Evolutionary conservation across 2,797 vertebrate species (phyloP).

Genomic region (Falco berigora): DNA sequence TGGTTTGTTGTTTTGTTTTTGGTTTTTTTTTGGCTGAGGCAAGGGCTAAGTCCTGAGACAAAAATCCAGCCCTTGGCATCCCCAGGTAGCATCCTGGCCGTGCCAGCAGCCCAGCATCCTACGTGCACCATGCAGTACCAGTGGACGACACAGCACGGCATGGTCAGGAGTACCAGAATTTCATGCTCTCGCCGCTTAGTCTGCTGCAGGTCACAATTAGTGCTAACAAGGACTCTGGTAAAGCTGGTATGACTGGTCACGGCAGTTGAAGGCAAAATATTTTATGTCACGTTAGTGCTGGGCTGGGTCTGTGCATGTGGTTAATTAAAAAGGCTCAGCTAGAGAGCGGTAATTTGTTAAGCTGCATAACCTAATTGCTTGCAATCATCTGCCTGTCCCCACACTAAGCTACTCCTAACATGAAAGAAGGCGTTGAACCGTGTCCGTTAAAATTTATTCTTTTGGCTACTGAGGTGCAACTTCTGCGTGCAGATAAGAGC

Average conservation of each 20-base stretch:
- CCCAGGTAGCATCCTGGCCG: rapidly evolving
- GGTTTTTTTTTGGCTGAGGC: no score
- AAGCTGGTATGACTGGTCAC: neutral
- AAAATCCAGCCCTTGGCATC: neutral
- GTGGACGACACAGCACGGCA: rapidly evolving
- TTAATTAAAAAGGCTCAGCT: neutral
- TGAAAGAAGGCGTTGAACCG: neutral
- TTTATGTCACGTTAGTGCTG: neutral
- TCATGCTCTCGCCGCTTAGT: rapidly evolving
- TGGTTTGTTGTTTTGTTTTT: no score
- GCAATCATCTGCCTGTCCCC: neutral
- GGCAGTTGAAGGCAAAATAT: neutral
- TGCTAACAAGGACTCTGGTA: neutral
- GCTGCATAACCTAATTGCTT: neutral
- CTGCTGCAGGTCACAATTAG: neutral
- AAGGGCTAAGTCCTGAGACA: neutral
- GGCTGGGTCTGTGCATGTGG: neutral
- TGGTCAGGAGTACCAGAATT: neutral
- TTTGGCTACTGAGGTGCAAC: neutral
- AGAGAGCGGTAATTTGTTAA: neutral
- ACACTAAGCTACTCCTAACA: neutral
- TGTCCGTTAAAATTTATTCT: neutral
- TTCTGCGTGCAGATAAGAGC: neutral
- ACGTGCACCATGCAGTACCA: rapidly evolving
- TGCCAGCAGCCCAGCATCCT: neutral